Evolutionary conservation across 2,113 vertebrate species (phyloP).

Genomic region (Notothenia coriiceps): DNA sequence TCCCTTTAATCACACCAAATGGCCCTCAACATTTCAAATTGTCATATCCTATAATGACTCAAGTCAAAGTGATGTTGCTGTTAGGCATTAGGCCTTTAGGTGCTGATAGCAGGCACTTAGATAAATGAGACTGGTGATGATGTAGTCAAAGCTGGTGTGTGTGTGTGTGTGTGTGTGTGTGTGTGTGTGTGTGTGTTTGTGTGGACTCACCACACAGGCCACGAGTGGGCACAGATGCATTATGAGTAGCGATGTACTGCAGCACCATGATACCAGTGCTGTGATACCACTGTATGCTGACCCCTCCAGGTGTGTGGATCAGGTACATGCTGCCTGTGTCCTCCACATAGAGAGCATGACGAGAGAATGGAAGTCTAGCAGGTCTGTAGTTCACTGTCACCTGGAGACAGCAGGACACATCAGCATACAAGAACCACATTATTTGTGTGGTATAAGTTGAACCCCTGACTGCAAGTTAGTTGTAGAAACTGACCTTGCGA

Average conservation of each 20-base stretch:
- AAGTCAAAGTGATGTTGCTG: constrained; percentile 44
- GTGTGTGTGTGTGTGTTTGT: too few species aligned
- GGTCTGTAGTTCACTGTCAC: constrained; percentile 90
- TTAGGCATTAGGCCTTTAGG: constrained; percentile 44
- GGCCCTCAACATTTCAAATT: constrained; percentile 50
- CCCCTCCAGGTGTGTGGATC: constrained; percentile 91
- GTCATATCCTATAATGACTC: constrained; percentile 49
- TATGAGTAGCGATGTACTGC: constrained; percentile 87
- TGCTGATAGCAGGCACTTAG: constrained; percentile 47
- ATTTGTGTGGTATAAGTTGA: not conserved
- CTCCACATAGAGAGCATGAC: constrained; percentile 89
- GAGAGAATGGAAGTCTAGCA: constrained; percentile 90
- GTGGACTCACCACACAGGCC: constrained; percentile 94
- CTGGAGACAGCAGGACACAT: constrained; percentile 75
- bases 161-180: not conserved
- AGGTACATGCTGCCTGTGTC: constrained; percentile 97
- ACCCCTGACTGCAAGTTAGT: not conserved
- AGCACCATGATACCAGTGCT: constrained; percentile 95
- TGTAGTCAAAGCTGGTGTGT: constrained; percentile 31
- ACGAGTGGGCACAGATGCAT: constrained; percentile 87
- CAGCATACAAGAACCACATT: not conserved
- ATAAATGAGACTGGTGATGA: constrained; percentile 47
- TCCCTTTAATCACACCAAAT: constrained; percentile 35
- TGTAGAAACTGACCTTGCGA: constrained; percentile 86
- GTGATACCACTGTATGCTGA: constrained; percentile 96